These are phyloP conservation scores for Schizopygopsis malacanthus DNA, from an alignment of 2,797 vertebrate genomes.

Conservation along the genomic window DNA sequence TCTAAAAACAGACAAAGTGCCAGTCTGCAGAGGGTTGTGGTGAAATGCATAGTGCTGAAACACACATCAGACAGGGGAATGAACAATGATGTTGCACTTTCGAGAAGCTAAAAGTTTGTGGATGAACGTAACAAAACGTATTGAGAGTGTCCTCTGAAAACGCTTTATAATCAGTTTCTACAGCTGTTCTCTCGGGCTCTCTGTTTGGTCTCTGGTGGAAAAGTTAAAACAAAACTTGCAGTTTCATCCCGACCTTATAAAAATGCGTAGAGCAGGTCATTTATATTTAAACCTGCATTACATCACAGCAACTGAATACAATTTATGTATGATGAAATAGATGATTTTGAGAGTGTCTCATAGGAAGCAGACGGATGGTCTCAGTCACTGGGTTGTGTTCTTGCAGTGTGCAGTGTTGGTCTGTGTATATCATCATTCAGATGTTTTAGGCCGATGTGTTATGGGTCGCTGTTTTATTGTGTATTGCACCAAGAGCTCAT, in stretches of 20 bases:
- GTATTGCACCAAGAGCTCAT: not conserved
- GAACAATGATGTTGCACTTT: not conserved
- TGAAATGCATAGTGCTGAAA: not conserved
- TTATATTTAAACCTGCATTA: slow-evolving; percentile 33
- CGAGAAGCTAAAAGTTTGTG: not conserved
- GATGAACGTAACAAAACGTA: not conserved
- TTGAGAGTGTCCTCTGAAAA: not conserved
- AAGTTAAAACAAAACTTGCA: slow-evolving; percentile 5
- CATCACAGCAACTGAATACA: not conserved
- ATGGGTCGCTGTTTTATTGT: not conserved
- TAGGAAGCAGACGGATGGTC: not conserved
- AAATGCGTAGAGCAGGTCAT: not conserved
- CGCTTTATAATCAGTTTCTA: slow-evolving; percentile 27
- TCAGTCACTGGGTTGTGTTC: too few species aligned
- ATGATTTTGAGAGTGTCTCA: not conserved
- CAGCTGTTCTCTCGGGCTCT: slow-evolving; percentile 2
- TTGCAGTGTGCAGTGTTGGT: not conserved
- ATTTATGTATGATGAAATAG: too few species aligned
- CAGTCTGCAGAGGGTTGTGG: not conserved
- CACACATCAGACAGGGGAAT: not conserved
- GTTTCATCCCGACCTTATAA: slow-evolving; percentile 22
- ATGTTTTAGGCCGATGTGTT: not conserved
- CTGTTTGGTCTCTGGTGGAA: not conserved
- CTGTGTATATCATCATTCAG: not conserved
- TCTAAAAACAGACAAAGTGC: not conserved